phyloP scores from a whole-genome alignment of 92 coral and sea anemone species.

The Hydrozoanthus gracilis region DNA sequence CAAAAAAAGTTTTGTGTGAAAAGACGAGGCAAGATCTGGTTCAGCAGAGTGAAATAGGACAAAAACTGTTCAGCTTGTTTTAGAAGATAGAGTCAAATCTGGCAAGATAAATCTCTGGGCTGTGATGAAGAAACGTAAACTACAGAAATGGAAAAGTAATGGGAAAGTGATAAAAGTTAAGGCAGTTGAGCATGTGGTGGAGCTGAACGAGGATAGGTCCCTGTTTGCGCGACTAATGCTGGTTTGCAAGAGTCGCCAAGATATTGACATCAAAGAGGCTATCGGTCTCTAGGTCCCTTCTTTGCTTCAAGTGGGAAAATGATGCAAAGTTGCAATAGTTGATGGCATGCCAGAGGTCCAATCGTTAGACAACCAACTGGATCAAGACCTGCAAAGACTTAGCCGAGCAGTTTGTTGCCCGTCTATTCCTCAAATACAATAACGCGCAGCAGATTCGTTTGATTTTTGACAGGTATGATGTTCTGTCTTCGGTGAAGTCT shows the following conservation, averaged over 20 bases:
- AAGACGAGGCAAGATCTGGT: slow-evolving; percentile 48
- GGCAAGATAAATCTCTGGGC: too few species aligned
- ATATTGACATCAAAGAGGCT: slow-evolving; percentile 53
- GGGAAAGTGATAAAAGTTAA: slow-evolving; percentile 48
- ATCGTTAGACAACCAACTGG: slow-evolving; percentile 64
- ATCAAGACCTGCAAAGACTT: too few species aligned
- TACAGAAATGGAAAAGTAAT: slow-evolving; percentile 51
- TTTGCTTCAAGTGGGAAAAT: slow-evolving; percentile 52
- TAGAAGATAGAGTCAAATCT: slow-evolving; percentile 60
- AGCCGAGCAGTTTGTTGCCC: too few species aligned
- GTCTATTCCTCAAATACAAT: too few species aligned
- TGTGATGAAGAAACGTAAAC: slow-evolving; percentile 66
- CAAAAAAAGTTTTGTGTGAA: slow-evolving; percentile 57
- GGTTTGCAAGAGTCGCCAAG: slow-evolving; percentile 62
- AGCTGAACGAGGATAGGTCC: slow-evolving; percentile 54
- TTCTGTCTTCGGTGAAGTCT: slow-evolving; percentile 54
- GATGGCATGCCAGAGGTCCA: slow-evolving; percentile 73
- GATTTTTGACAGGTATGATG: slow-evolving; percentile 59
- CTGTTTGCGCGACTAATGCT: slow-evolving; percentile 61
- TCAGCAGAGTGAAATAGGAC: slow-evolving; percentile 10
- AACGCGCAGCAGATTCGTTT: slow-evolving; percentile 63
- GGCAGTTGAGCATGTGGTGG: slow-evolving; percentile 20
- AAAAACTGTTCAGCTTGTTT: slow-evolving; percentile 48
- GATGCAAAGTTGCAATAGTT: slow-evolving; percentile 46
- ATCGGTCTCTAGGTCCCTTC: slow-evolving; percentile 48